Evolutionary conservation across 2,797 vertebrate genomes (phyloP).

Genomic region (Choloepus didactylus): DNA sequence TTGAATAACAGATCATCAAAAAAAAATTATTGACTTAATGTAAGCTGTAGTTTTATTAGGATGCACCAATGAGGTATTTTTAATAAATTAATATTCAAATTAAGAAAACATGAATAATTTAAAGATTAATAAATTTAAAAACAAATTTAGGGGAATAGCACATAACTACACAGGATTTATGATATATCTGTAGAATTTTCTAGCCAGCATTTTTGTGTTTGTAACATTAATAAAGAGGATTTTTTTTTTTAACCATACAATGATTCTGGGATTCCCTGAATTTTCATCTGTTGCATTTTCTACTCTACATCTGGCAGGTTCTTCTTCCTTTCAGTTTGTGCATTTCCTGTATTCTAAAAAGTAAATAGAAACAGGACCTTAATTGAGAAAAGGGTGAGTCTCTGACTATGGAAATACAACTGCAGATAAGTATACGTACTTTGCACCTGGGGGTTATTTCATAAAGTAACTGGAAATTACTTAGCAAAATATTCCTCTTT

Average conservation of each 20-base stretch:
- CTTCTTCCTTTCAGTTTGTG: constrained; percentile 79
- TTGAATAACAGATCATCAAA: constrained; percentile 63
- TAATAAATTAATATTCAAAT: constrained; percentile 72
- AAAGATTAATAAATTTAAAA: constrained; percentile 77
- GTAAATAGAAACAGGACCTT: constrained; percentile 79
- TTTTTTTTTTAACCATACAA: constrained; percentile 64
- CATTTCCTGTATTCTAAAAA: constrained; percentile 83
- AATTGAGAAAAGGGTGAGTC: constrained; percentile 63
- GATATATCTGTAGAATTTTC: constrained; percentile 64
- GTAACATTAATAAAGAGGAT: constrained; percentile 72
- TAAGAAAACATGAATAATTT: constrained; percentile 76
- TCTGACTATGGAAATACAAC: constrained; percentile 64
- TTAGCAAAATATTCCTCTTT: background rate
- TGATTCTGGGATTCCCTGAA: constrained; percentile 72
- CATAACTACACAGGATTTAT: constrained; percentile 10
- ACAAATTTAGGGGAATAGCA: constrained; percentile 67
- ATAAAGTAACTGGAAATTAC: background rate
- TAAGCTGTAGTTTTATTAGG: constrained; percentile 68
- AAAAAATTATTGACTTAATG: constrained; percentile 58
- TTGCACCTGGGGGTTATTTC: constrained; percentile 12
- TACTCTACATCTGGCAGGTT: constrained; percentile 73
- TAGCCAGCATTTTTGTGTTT: constrained; percentile 56
- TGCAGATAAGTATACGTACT: constrained; percentile 54
- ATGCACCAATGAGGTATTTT: constrained; percentile 49
- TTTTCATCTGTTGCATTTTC: constrained; percentile 77